These are phyloP conservation scores for Reinhardtius hippoglossoides DNA, from an alignment of 2,113 vertebrate genomes.

Conservation along the genomic window DNA sequence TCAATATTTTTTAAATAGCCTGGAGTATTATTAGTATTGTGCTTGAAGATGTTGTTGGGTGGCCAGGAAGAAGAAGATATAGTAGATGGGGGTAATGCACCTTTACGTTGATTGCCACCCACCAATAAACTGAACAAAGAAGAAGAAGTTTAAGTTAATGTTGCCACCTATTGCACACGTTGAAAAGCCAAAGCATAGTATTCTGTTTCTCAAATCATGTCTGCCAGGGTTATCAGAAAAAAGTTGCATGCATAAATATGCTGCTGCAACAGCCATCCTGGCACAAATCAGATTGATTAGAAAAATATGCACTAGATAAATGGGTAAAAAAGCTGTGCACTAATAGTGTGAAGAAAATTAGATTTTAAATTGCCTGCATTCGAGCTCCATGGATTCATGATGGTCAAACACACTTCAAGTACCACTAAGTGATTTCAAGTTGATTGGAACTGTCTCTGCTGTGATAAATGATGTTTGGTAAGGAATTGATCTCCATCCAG, in stretches of 20 bases:
- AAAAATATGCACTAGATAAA: constrained; percentile 53
- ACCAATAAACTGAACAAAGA: too few relatives aligned
- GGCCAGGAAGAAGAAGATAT: neutral
- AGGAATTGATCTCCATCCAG: constrained; percentile 53
- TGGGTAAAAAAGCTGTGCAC: constrained; percentile 35
- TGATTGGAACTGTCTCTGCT: constrained; percentile 64
- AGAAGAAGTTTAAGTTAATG: constrained; percentile 16
- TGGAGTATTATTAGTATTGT: neutral
- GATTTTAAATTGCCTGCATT: constrained; percentile 66
- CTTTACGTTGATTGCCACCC: too few relatives aligned
- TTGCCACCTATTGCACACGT: neutral
- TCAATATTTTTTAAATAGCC: neutral
- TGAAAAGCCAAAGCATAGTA: constrained; percentile 20
- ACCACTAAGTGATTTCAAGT: constrained; percentile 54
- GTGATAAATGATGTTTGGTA: constrained; percentile 53
- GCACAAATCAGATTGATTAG: constrained; percentile 49
- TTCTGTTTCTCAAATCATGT: constrained; percentile 35
- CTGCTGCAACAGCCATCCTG: constrained; percentile 11
- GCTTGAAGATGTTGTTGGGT: too few relatives aligned
- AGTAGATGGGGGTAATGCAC: neutral
- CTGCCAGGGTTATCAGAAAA: constrained; percentile 31
- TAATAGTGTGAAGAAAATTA: constrained; percentile 60
- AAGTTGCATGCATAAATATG: constrained; percentile 30
- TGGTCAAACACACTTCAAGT: constrained; percentile 49
- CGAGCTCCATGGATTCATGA: constrained; percentile 32